These are phyloP conservation scores for Eupsittula cactorum DNA, from an alignment of 2,113 vertebrate species.

Conservation along the genomic window DNA sequence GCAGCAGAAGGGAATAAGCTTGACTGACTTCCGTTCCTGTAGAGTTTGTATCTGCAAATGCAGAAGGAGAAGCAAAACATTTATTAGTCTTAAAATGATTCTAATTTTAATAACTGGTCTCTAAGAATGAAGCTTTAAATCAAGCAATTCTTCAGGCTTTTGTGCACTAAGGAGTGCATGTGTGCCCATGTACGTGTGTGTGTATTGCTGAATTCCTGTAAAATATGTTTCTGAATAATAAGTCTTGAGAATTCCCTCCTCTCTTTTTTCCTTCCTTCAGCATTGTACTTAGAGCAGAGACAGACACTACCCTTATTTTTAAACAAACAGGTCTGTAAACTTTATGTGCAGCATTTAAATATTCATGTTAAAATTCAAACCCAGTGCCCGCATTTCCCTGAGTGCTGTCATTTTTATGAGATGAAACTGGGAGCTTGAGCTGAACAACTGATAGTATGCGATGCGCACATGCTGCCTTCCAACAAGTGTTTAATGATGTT, in stretches of 20 bases:
- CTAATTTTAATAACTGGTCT: slow-evolving; percentile 68
- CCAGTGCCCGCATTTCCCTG: slow-evolving; percentile 66
- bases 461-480: slow-evolving; percentile 55
- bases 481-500: slow-evolving; percentile 61
- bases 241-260: slow-evolving; percentile 35
- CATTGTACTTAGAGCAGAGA: slow-evolving; percentile 63
- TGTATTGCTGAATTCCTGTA: slow-evolving; percentile 36
- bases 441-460: slow-evolving; percentile 64
- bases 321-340: slow-evolving; percentile 77
- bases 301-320: slow-evolving; percentile 72
- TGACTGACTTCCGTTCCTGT: slow-evolving; percentile 76
- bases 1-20: slow-evolving; percentile 78
- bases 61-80: slow-evolving; percentile 77
- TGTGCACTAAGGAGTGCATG: slow-evolving; percentile 4
- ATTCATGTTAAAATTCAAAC: slow-evolving; percentile 78
- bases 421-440: slow-evolving; percentile 71
- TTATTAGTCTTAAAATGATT: slow-evolving; percentile 77
- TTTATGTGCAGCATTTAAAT: slow-evolving; percentile 78
- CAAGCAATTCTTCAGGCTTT: slow-evolving; percentile 23
- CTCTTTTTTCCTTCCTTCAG: slow-evolving; percentile 42
- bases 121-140: slow-evolving; percentile 40
- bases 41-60: slow-evolving; percentile 77
- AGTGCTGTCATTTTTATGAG: slow-evolving; percentile 78
- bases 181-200: not conserved
- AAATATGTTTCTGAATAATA: slow-evolving; percentile 60